Evolutionary conservation across 2,888 invertebrate species (phyloP), one percentile per base, ranked within the genome.

Genomic region (Sclerodermus sp.): DNA sequence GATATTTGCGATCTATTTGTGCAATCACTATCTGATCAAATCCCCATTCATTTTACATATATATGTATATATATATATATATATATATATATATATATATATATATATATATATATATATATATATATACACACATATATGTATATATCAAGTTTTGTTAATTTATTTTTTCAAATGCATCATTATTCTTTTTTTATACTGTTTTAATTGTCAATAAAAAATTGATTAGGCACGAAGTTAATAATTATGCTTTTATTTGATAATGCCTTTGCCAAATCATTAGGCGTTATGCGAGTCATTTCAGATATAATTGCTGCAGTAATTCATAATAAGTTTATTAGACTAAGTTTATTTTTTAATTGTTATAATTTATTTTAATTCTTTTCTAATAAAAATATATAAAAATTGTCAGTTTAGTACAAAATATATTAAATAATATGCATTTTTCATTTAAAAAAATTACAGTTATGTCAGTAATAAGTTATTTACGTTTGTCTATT

Each of bases 1-100:
- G 66, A 59, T 68, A 70, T 67, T 68, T 71, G 66, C 67, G 68
- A 67, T 67, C 58, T 58, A 58, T 64, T 64, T 70, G 66, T 68
- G 66, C 64, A 64, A 48, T 54, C 48, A 42, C 50, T 42, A 45
- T 45, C 36, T 37, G 30, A 29, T 58, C 18, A 51, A 60, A 55
- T 39, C 46, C 53, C 51, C 47, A 13, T 50, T 56, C 43, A 31
- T n/a, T n/a, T n/a, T n/a, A n/a, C n/a, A n/a, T n/a, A n/a, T n/a
- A n/a, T n/a, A n/a, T n/a, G n/a, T n/a, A n/a, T n/a, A n/a, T n/a
- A n/a, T n/a, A n/a, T n/a, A n/a, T n/a, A n/a, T n/a, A n/a, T n/a
- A n/a, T n/a, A n/a, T n/a, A n/a, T n/a, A n/a, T n/a, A n/a, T n/a
- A n/a, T n/a, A n/a, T n/a, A n/a, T n/a, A n/a, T n/a, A n/a, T n/a